Evolutionary conservation across 2,888 invertebrate species (phyloP).

Genomic region (Drosophila stalkeri): DNA sequence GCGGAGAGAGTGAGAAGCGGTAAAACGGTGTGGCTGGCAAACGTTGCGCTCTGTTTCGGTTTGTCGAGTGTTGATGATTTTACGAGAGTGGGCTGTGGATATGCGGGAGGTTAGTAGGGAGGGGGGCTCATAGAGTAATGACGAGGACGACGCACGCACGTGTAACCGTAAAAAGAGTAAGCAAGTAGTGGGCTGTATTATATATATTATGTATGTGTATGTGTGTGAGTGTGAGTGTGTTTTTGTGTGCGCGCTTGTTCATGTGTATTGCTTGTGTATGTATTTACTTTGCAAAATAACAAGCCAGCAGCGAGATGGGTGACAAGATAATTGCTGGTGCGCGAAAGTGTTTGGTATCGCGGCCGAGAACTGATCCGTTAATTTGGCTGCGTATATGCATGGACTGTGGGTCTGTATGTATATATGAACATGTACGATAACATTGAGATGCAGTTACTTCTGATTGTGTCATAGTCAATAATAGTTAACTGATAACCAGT

Average conservation of each 20-base stretch:
- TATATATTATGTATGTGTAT: background rate
- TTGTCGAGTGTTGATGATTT: conserved; percentile 52
- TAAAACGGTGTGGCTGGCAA: conserved; percentile 33
- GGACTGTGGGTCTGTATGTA: background rate
- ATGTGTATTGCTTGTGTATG: conserved; percentile 10
- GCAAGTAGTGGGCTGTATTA: conserved; percentile 33
- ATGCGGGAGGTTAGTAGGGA: background rate
- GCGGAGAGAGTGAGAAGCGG: conserved; percentile 20
- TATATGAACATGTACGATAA: too few species aligned
- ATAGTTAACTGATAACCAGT: background rate
- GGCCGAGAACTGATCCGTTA: conserved; percentile 41
- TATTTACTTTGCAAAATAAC: conserved; percentile 69
- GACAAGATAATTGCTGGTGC: conserved; percentile 71
- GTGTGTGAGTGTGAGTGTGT: conserved; percentile 11
- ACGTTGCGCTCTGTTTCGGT: conserved; percentile 66
- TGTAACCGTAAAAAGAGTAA: conserved; percentile 75
- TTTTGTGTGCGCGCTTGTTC: conserved; percentile 20
- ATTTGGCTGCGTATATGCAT: conserved; percentile 19
- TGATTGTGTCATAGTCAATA: conserved; percentile 20
- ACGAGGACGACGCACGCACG: conserved; percentile 68
- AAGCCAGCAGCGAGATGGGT: conserved; percentile 53
- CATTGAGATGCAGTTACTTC: conserved; percentile 15
- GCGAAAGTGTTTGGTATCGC: conserved; percentile 47
- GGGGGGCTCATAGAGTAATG: conserved; percentile 35
- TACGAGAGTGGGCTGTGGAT: conserved; percentile 19